phyloP scores from a whole-genome alignment of 2,113 vertebrate genomes.

The Hydropotes inermis region DNA sequence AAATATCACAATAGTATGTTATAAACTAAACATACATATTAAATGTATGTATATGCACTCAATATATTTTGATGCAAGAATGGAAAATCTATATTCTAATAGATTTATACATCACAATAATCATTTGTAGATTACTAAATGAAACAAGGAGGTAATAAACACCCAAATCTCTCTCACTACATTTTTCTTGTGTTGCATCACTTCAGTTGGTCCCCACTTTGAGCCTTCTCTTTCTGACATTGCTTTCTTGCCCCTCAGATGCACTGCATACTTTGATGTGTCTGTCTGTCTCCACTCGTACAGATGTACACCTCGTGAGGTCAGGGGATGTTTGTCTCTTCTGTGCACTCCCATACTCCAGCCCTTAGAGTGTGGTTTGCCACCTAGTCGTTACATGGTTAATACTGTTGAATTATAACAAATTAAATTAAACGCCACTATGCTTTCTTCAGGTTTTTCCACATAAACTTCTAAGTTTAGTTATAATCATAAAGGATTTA shows the following conservation, averaged over 20 bases:
- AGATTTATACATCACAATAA: background rate
- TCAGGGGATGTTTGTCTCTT: background rate
- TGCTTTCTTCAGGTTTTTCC: background rate
- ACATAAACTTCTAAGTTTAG: background rate
- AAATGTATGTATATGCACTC: background rate
- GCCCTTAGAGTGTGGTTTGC: background rate
- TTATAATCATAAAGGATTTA: background rate
- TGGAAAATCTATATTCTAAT: background rate
- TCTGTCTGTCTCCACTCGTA: background rate
- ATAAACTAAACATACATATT: background rate
- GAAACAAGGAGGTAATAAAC: background rate
- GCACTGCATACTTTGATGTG: background rate
- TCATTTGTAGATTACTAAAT: background rate
- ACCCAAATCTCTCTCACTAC: background rate
- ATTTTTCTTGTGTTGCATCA: background rate
- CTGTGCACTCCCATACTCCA: background rate
- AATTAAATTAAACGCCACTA: background rate
- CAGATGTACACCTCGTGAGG: background rate
- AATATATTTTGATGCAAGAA: background rate
- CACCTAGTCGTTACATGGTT: background rate
- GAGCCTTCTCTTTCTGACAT: background rate
- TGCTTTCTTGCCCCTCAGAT: background rate
- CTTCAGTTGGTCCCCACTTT: background rate
- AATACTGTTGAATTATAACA: background rate
- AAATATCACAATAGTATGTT: background rate